Percentiles rank a stretch among this genome's conserved stretches.
phyloP scores from a whole-genome alignment of 2,888 invertebrate species.

The Bellardia bayeri region DNA sequence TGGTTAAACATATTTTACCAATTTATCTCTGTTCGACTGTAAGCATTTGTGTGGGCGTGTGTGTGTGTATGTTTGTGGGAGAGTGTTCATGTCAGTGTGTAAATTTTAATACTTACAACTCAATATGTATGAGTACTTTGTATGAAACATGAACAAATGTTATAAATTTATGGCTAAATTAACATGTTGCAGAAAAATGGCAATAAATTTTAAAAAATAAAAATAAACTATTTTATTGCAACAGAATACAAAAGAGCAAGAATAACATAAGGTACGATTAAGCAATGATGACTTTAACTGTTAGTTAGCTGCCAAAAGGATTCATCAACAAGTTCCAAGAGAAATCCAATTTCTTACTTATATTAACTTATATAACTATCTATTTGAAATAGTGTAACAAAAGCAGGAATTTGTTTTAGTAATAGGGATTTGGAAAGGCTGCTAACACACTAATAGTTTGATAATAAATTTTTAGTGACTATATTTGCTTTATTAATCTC shows the following conservation, averaged over 20 bases:
- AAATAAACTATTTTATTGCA: constrained; percentile 43
- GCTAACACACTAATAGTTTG: too few relatives aligned
- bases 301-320: not conserved
- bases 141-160: constrained; percentile 65
- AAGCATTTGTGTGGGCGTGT: not conserved
- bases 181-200: constrained; percentile 67
- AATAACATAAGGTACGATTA: not conserved
- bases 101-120: constrained; percentile 54
- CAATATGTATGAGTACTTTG: constrained; percentile 49
- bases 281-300: constrained; percentile 37
- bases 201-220: constrained; percentile 56
- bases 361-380: too few relatives aligned
- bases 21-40: constrained; percentile 8
- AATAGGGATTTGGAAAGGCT: too few relatives aligned
- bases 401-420: too few relatives aligned
- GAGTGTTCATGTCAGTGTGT: constrained; percentile 34
- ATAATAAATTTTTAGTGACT: too few relatives aligned
- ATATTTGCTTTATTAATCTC: too few relatives aligned
- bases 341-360: too few relatives aligned
- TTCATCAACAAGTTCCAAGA: not conserved
- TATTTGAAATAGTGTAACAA: too few relatives aligned
- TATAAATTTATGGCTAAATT: constrained; percentile 69
- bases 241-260: constrained; percentile 6
- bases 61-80: not conserved
- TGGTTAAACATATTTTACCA: constrained; percentile 55